Evolutionary conservation across 2,888 invertebrate species (phyloP), one percentile per base, ranked within the genome.

Genomic region (Tenthredo scrophulariae): DNA sequence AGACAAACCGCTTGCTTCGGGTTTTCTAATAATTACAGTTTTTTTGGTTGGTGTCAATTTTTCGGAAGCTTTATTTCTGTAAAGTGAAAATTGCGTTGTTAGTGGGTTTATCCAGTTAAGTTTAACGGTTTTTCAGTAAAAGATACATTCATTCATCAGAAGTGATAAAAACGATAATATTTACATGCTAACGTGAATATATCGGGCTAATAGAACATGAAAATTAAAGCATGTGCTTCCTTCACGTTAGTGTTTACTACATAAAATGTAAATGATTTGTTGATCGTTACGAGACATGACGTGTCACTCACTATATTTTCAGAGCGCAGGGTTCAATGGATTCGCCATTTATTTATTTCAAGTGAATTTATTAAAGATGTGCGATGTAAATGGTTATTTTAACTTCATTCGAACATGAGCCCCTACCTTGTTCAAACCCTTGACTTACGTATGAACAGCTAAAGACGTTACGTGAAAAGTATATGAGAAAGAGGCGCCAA

Each of bases 221-320:
- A 43, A 74, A 43, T 74, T 43, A 5, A 74, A 22, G 22, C 72
- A 74, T 74, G 72, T 74, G 72, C 72, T 74, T 18, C 1, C n/a
- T 22, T 43, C 43, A 74, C 72, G 40, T 22, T 43, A 74, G 40
- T 74, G 72, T 74, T 74, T 74, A 74, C 72, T 74, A 74, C 43
- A 43, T 74, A 22, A 43, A 74, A 74, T 40, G 40, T 72, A 72
- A 72, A 72, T 43, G 72, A 72, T 72, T 67, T 43, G 72, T 72
- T 37, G 43, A 72, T 74, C 43, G 40, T 74, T 74, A 74, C 15
- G 43, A 40, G 72, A 74, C 72, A 74, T 74, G 72, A 43, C 72
- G 72, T 74, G 72, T 74, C 72, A 40, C 40, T 40, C 3, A n/a
- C 15, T 43, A 70, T 29, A 33, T 13, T 10, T 13, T 18, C 18